Conservation (phyloP, 2,113 vertebrate genomes). For the Chinchilla lanigera region DNA sequence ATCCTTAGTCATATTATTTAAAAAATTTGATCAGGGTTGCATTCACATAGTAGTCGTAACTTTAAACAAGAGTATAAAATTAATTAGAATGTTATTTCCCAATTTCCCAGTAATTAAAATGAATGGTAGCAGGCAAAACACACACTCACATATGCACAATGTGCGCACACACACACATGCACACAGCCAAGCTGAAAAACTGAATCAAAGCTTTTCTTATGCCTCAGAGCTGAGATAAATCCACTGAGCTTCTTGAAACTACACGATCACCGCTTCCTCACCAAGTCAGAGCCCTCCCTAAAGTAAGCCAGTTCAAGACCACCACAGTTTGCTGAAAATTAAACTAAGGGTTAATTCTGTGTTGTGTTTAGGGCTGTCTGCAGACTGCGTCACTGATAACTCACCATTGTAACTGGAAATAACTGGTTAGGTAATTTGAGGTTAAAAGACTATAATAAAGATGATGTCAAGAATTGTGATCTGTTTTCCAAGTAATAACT, state of each 20-base stretch:
- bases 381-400: slow-evolving; percentile 1
- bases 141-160: neutral
- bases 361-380: neutral
- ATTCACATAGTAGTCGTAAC: neutral
- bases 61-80: neutral
- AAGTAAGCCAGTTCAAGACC: slow-evolving; percentile 20
- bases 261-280: slow-evolving; percentile 48
- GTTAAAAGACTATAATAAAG: slow-evolving; percentile 20
- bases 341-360: slow-evolving; percentile 19
- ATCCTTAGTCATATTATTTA: neutral
- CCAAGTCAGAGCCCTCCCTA: neutral
- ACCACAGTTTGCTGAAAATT: neutral
- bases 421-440: slow-evolving; percentile 37
- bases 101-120: neutral
- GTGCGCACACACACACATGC: neutral
- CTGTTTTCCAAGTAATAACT: slow-evolving; percentile 23
- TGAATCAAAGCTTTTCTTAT: neutral
- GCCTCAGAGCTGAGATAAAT: neutral
- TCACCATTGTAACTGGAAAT: slow-evolving; percentile 52
- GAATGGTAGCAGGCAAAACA: slow-evolving; percentile 21
- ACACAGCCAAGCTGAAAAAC: neutral
- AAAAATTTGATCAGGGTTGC: neutral
- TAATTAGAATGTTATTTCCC: slow-evolving; percentile 4
- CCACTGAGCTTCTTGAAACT: neutral
- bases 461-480: slow-evolving; percentile 22